Evolutionary conservation across 2,888 invertebrate species (phyloP).

Genomic region (Stegophylla sp.): DNA sequence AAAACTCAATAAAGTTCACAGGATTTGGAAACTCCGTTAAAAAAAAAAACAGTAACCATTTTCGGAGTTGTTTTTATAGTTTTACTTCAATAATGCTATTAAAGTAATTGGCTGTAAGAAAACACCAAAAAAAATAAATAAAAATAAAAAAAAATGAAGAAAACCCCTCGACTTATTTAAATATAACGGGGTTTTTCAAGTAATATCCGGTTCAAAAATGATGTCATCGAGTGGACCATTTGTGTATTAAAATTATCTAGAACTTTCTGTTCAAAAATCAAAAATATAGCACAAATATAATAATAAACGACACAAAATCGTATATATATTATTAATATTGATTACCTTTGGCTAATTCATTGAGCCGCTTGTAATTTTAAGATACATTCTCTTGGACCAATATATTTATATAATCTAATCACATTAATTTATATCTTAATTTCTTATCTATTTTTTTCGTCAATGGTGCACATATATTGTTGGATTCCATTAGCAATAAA

Average conservation of each 20-base stretch:
- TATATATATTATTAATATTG: slow-evolving; percentile 46
- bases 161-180: slow-evolving; percentile 3
- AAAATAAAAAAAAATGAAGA: slow-evolving; percentile 10
- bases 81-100: slow-evolving; percentile 20
- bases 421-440: slow-evolving; percentile 53
- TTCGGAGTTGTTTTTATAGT: slow-evolving; percentile 22
- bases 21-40: slow-evolving; percentile 19
- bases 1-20: not conserved
- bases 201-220: slow-evolving; percentile 8
- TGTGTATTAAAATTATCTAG: slow-evolving; percentile 17
- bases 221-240: slow-evolving; percentile 14
- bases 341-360: slow-evolving; percentile 50
- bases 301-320: slow-evolving; percentile 11
- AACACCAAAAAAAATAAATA: slow-evolving; percentile 16
- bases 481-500: slow-evolving; percentile 59
- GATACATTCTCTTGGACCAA: slow-evolving; percentile 57
- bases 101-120: slow-evolving; percentile 31
- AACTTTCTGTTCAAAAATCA: slow-evolving; percentile 28
- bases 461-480: slow-evolving; percentile 44
- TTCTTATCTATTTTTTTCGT: slow-evolving; percentile 38
- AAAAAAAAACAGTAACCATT: not conserved
- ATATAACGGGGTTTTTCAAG: slow-evolving; percentile 19
- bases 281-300: slow-evolving; percentile 32
- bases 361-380: slow-evolving; percentile 53
- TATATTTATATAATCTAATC: slow-evolving; percentile 48